phyloP scores from a whole-genome alignment of 1,140 invertebrate species.

The Drosophila azteca region DNA sequence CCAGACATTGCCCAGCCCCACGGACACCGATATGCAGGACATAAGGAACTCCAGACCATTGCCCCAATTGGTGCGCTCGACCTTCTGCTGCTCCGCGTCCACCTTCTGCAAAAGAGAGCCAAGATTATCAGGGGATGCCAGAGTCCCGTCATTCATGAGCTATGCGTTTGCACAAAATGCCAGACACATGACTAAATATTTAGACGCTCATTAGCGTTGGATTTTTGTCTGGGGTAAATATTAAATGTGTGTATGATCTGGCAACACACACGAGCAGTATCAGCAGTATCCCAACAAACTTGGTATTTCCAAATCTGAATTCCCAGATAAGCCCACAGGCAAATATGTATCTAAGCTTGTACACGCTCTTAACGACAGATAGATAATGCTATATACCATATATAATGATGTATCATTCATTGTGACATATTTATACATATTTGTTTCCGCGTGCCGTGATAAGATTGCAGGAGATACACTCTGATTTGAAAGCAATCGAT shows the following conservation, averaged over 20 bases:
- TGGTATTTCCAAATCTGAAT: too few species aligned
- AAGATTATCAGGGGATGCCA: neutral
- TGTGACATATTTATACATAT: too few species aligned
- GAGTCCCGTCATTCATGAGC: conserved; percentile 15
- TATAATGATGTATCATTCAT: too few species aligned
- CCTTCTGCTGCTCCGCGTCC: conserved; percentile 49
- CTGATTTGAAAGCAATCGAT: too few species aligned
- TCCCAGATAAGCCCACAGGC: too few species aligned
- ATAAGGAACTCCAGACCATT: conserved; percentile 94
- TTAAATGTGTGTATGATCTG: neutral
- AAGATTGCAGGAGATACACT: too few species aligned
- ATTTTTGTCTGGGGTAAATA: conserved; percentile 9
- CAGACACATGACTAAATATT: conserved; percentile 48
- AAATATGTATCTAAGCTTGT: too few species aligned
- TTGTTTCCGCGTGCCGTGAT: too few species aligned
- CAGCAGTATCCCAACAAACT: too few species aligned
- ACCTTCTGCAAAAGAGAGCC: conserved; percentile 23
- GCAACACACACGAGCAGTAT: neutral
- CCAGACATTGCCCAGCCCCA: conserved; percentile 89
- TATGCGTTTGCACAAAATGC: neutral
- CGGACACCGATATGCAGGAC: conserved; percentile 94
- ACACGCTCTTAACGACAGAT: too few species aligned
- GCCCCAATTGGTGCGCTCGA: conserved; percentile 89
- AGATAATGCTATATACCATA: too few species aligned
- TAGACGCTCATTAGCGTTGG: conserved; percentile 1